Conservation (phyloP, 2,113 vertebrate genomes). For the Desmodus rotundus region DNA sequence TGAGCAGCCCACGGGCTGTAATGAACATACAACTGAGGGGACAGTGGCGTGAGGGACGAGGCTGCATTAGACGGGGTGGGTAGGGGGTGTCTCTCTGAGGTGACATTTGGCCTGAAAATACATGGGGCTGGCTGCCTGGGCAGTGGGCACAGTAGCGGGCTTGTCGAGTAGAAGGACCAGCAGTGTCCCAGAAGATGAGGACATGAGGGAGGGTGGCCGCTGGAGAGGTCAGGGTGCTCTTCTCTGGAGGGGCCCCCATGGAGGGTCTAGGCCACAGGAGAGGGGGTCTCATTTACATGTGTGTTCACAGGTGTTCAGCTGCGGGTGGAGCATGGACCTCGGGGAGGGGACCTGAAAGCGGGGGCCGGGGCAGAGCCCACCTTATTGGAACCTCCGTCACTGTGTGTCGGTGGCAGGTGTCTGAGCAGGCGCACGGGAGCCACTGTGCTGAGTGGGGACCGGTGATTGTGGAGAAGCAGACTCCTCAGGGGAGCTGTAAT, state of each 20-base stretch:
- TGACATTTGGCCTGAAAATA: neutral
- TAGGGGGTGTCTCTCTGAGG: neutral
- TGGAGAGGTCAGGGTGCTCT: neutral
- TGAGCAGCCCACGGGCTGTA: rapidly evolving
- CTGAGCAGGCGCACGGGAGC: neutral
- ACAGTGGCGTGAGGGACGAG: rapidly evolving
- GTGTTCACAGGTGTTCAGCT: rapidly evolving
- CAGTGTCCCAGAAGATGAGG: rapidly evolving
- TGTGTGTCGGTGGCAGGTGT: rapidly evolving
- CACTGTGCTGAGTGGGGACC: neutral
- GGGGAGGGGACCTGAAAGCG: rapidly evolving
- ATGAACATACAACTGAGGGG: neutral
- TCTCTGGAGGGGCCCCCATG: neutral
- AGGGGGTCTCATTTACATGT: rapidly evolving
- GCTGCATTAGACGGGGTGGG: rapidly evolving
- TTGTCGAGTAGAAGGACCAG: too few relatives aligned
- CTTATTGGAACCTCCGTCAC: rapidly evolving
- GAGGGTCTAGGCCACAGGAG: neutral
- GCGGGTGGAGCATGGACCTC: rapidly evolving
- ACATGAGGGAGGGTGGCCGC: rapidly evolving
- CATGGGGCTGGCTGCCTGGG: neutral
- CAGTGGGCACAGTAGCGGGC: neutral
- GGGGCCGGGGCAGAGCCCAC: neutral
- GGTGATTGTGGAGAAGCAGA: rapidly evolving
- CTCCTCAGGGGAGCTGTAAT: neutral